Base-by-base conservation (phyloP, 2,113 vertebrate species). In the Peucedramus taeniatus region DNA sequence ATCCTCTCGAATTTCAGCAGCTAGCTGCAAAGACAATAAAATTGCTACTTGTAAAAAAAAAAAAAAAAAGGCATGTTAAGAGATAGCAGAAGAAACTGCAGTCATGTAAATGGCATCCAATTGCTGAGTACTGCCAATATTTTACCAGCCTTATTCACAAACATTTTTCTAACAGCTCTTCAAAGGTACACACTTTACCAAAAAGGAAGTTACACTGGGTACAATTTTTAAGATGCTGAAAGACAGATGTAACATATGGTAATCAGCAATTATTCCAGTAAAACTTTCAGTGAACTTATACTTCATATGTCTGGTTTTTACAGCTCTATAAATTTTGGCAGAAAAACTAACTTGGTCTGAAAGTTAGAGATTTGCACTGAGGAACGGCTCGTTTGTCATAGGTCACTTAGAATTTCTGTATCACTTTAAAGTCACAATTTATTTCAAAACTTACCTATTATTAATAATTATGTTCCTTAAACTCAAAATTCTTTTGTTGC, bases 11-110 rank as follows among this genome's bases (percentile, higher is more conserved):
- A 85, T 65, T 81, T 91, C 74, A 95, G 37, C 64, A 87, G 53
- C 63, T 69, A 87, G 35, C 68, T 81, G 69, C 54, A 91, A 86
- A 95, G 86, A 91, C 68, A 83, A 26, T 78, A 79, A 92, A 86
- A 96, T 60, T 80, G 45, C 85, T 91, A 66, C 70, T 83, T 93
- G 68, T 87, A 30, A 88, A 81, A 89, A 89, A 84, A 74, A 91
- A 79, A 79, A 90, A 78, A 92, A 78, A 80, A 89, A 71, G 69
- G 9, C 5, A 87, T 7, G 15, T 85, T 61, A 87, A 93, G 42
- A 37, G 54, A 77, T 21, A 88, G 27, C 33, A 80, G 93, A 94
- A 81, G 35, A 86, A 95, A 61, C 21, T 54, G 15, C 13, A 94
- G 75, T 84, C 56, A 71, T 16, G 47, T 54, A 65, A 87, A 60